Evolutionary conservation across 2,113 vertebrate species (phyloP).

Genomic region (Erpornis zantholeuca): DNA sequence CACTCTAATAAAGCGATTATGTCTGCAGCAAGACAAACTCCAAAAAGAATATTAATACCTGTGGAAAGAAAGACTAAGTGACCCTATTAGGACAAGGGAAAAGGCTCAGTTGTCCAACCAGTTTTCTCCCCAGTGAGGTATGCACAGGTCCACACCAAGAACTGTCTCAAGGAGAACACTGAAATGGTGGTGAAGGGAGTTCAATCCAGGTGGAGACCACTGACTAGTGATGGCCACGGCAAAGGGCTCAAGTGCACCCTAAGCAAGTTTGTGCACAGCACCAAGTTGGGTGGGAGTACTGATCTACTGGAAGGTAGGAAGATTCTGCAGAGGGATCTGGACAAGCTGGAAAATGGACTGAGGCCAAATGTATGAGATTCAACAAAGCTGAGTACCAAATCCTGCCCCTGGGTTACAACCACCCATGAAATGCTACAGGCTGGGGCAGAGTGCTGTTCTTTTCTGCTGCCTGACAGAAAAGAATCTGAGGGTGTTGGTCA

Average conservation of each 20-base stretch:
- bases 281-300: not conserved
- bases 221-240: not conserved
- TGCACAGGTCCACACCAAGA: not conserved
- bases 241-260: not conserved
- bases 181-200: not conserved
- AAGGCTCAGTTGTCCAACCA: not conserved
- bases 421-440: not conserved
- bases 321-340: not conserved
- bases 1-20: rapidly evolving
- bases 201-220: not conserved
- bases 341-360: not conserved
- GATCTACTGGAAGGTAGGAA: not conserved
- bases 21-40: not conserved
- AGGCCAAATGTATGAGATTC: not conserved
- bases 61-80: not conserved
- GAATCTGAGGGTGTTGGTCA: not conserved
- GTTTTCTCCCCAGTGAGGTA: not conserved
- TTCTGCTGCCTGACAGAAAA: not conserved
- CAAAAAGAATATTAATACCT: not conserved
- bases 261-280: not conserved
- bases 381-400: not conserved
- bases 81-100: not conserved
- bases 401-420: not conserved
- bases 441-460: not conserved
- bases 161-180: not conserved